Base-by-base conservation (phyloP, 2,113 vertebrate species). In the Notiomystis cincta region DNA sequence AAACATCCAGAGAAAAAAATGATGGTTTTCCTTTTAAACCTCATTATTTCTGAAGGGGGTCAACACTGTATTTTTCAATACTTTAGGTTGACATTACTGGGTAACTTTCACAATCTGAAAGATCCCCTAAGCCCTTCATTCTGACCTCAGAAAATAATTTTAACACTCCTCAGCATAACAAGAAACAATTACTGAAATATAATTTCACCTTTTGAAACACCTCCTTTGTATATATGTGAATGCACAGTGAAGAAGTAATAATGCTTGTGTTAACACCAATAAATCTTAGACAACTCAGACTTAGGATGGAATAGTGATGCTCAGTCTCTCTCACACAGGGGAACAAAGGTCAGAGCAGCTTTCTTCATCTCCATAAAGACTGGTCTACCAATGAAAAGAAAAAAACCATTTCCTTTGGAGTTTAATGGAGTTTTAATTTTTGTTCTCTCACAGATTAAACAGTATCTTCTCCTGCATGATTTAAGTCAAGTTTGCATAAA, bases 301-400 rank as follows among this genome's bases (percentile, higher is more conserved):
- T 83, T n/a, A 67, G 9, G 86, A 93, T 57, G 57, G 84, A 83
- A 92, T 19, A 92, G 81, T 73, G 67, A 50, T 10, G 8, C 64
- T 96, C 92, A 47, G 78, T 57, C 87, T 90, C 75, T 77, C 38
- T 77, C 65, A 93, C 47, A 65, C 5, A 14, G 76, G 38, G 86
- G 89, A 89, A 73, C 51, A 94, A 95, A 93, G 86, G 91, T 93
- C 95, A 97, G 31, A 71, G 53, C 23, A 70, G 61, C 75, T 90
- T 96, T 85, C 62, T 84, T 71, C 70, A 78, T 61, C 61, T 50
- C 37, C n/a, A 67, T 14, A 51, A 95, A 96, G 65, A 80, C 44
- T 31, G 27, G 42, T 69, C n/a, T 62, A 28, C 51, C 83, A 57
- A 90, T 1, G 2, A 47, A 88, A 86, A 85, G 56, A 38, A 85